These are phyloP conservation scores for Apoderus coryli DNA, from an alignment of 2,888 invertebrate genomes.

Conservation along the genomic window DNA sequence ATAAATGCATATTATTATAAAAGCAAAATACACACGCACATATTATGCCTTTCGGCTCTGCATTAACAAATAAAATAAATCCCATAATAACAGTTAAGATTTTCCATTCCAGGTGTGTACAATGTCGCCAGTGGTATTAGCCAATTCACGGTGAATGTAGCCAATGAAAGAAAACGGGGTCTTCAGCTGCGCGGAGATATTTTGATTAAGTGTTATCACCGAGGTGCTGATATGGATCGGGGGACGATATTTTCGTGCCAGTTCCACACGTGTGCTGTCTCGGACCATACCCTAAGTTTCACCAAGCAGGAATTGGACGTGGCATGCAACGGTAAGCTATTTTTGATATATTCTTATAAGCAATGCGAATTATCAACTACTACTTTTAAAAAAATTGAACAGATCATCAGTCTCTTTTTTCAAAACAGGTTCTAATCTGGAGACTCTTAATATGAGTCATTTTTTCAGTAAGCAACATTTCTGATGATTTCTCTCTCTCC, in stretches of 20 bases:
- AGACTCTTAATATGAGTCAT: no score
- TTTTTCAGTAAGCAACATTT: no score
- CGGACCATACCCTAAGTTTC: slow-evolving; percentile 72
- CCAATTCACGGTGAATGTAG: slow-evolving; percentile 56
- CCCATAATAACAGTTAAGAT: no score
- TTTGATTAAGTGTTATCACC: slow-evolving; percentile 79
- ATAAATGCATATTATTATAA: no score
- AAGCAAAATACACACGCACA: no score
- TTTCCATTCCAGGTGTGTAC: slow-evolving; percentile 43
- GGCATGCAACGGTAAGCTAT: slow-evolving; percentile 63
- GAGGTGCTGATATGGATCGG: slow-evolving; percentile 37
- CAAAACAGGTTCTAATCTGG: no score
- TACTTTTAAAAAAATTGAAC: slow-evolving; percentile 4
- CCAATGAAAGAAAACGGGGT: slow-evolving; percentile 42
- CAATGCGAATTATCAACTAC: no score
- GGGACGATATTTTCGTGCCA: slow-evolving; percentile 76
- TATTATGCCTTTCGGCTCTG: no score
- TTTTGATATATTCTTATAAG: no score
- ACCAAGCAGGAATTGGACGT: slow-evolving; percentile 76
- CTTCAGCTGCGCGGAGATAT: slow-evolving; percentile 78
- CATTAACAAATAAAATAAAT: no score
- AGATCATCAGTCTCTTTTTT: slow-evolving; percentile 6
- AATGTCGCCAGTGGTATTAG: slow-evolving; percentile 48
- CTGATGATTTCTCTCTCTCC: no score
- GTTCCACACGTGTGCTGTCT: slow-evolving; percentile 89